Percentiles rank a stretch among this genome's conserved stretches.
Conservation (phyloP, 2,113 vertebrate genomes). For the Accipiter cooperii region DNA sequence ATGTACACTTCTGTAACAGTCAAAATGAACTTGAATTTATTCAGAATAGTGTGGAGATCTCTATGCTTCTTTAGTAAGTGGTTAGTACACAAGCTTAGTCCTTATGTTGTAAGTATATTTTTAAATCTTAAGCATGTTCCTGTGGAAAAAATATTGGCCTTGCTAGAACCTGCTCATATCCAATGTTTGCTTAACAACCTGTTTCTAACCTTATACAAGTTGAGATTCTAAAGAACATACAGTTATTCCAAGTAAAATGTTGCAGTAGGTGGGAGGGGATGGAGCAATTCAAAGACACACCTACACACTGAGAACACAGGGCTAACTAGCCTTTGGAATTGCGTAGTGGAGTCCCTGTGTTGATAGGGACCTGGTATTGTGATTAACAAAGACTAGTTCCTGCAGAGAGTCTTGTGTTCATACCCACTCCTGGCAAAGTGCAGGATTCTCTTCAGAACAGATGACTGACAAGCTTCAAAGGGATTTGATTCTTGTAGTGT, state of each 20-base stretch:
- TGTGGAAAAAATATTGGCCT: background rate
- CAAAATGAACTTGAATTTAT: background rate
- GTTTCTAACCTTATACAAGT: background rate
- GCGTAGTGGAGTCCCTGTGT: background rate
- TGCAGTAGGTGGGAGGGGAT: background rate
- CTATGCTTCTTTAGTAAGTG: background rate
- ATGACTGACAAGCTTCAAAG: background rate
- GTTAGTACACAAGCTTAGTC: background rate
- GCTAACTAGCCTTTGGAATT: background rate
- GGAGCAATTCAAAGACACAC: background rate
- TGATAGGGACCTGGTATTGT: background rate
- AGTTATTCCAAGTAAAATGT: background rate
- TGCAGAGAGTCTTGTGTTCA: background rate
- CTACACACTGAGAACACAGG: background rate
- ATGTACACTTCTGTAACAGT: background rate
- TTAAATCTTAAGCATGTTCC: background rate
- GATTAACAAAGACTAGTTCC: background rate
- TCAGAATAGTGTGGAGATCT: background rate
- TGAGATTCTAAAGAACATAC: background rate
- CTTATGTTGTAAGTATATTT: background rate
- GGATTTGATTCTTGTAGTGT: background rate
- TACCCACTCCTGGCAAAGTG: background rate
- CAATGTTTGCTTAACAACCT: background rate
- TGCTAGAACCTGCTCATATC: background rate
- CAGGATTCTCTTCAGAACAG: background rate